Evolutionary conservation across 1,140 invertebrate genomes (phyloP).

Genomic region (Aradophagus sp.): DNA sequence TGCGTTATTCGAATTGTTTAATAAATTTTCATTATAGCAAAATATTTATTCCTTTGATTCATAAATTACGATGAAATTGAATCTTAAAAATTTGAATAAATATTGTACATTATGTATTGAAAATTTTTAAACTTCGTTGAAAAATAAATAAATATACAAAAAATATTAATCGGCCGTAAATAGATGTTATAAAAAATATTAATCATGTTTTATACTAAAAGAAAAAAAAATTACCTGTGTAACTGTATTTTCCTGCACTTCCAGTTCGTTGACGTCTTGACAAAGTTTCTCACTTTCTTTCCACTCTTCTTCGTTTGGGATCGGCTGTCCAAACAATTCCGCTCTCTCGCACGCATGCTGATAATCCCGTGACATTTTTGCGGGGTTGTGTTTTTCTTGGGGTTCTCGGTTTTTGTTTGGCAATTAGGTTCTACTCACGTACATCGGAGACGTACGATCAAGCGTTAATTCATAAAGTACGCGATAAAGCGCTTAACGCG

Average conservation of each 20-base stretch:
- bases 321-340: conserved; percentile 81
- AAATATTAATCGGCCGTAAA: too few relatives aligned
- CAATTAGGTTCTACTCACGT: conserved; percentile 1
- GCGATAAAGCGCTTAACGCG: neutral
- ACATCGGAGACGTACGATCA: neutral
- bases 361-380: conserved; percentile 72
- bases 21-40: too few relatives aligned
- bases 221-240: conserved; percentile 9
- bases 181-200: too few relatives aligned
- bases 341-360: conserved; percentile 83
- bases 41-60: too few relatives aligned
- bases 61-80: too few relatives aligned
- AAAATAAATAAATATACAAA: too few relatives aligned
- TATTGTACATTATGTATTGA: too few relatives aligned
- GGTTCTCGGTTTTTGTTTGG: neutral
- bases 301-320: conserved; percentile 81
- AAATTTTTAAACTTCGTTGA: too few relatives aligned
- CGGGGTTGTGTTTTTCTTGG: neutral
- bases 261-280: conserved; percentile 33
- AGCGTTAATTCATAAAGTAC: conserved; percentile 7
- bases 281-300: conserved; percentile 66
- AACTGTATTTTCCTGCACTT: conserved; percentile 51
- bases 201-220: too few relatives aligned
- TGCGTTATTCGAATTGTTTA: too few relatives aligned
- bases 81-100: neutral